Evolutionary conservation across 1,140 invertebrate species (phyloP).

Genomic region (Bombus waltoni): DNA sequence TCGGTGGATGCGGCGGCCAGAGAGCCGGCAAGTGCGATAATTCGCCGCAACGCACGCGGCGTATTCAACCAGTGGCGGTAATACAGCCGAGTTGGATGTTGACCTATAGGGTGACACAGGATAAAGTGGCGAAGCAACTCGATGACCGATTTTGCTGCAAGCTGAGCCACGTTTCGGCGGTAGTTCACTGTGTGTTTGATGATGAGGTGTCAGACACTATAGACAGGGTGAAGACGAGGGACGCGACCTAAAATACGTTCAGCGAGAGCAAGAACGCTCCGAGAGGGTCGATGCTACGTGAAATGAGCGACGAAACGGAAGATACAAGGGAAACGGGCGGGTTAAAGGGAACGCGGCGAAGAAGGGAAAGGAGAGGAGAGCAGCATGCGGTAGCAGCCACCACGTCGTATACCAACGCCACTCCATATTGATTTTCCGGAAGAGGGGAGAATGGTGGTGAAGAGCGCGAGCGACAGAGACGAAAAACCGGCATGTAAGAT

Average conservation of each 20-base stretch:
- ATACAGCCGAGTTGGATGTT: conserved; percentile 37
- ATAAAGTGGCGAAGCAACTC: conserved; percentile 15
- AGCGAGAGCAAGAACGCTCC: neutral
- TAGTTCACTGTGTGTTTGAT: neutral
- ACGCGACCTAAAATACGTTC: conserved; percentile 19
- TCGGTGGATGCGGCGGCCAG: neutral
- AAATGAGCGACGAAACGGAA: neutral
- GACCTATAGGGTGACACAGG: conserved; percentile 24
- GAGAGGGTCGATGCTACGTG: neutral
- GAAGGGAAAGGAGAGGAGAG: conserved; percentile 40
- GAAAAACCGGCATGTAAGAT: conserved; percentile 17
- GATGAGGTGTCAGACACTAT: neutral
- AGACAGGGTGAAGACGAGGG: neutral
- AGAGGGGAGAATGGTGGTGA: conserved; percentile 37
- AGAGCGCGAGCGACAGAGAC: conserved; percentile 28
- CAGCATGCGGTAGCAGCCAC: conserved; percentile 74
- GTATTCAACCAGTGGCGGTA: conserved; percentile 42
- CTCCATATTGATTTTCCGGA: conserved; percentile 80
- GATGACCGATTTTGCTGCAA: conserved; percentile 39
- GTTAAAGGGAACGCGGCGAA: neutral
- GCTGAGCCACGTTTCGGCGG: neutral
- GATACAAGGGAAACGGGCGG: neutral
- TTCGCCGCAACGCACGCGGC: conserved; percentile 50
- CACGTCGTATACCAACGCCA: conserved; percentile 69
- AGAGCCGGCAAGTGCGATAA: conserved; percentile 30